Percentiles rank a stretch among this genome's conserved stretches.
These are phyloP conservation scores for Nautilus pompilius DNA, from an alignment of 1,140 invertebrate species.

Conservation along the genomic window DNA sequence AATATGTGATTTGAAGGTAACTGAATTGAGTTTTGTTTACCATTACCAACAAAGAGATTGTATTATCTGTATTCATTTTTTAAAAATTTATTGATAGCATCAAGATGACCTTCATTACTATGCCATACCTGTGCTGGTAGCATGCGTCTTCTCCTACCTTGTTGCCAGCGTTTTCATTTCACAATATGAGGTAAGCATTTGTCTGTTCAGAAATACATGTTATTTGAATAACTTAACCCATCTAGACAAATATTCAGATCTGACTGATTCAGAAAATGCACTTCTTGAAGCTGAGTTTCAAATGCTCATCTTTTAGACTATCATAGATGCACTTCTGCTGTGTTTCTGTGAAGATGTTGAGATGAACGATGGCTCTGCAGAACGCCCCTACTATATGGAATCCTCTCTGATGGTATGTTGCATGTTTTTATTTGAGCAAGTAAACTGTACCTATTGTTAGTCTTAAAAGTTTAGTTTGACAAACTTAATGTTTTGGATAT, in stretches of 20 bases:
- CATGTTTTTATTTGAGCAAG: too few relatives aligned
- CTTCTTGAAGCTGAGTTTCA: background rate
- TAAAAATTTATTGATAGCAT: conserved; percentile 12
- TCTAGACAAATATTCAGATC: background rate
- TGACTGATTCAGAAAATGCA: background rate
- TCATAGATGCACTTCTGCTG: conserved; percentile 89
- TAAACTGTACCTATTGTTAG: too few relatives aligned
- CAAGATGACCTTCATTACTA: conserved; percentile 62
- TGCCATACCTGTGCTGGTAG: conserved; percentile 80
- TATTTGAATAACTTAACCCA: background rate
- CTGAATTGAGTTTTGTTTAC: too few relatives aligned
- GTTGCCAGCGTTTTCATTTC: conserved; percentile 90
- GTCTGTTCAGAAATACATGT: background rate
- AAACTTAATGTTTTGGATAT: too few relatives aligned
- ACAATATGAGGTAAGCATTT: conserved; percentile 78
- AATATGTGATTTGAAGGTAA: conserved; percentile 3
- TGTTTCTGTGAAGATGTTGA: conserved; percentile 68
- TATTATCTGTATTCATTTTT: background rate
- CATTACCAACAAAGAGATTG: background rate
- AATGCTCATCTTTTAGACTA: conserved; percentile 68
- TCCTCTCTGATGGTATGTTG: conserved; percentile 68
- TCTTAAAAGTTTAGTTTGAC: too few relatives aligned
- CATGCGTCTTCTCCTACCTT: conserved; percentile 87
- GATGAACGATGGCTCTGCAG: conserved; percentile 69
- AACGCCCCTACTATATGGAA: conserved; percentile 73